A percentile compares a stretch with the other conserved stretches of the same genome.
Conservation (phyloP, 1,140 invertebrate species). For the Mactra quadrangularis region DNA sequence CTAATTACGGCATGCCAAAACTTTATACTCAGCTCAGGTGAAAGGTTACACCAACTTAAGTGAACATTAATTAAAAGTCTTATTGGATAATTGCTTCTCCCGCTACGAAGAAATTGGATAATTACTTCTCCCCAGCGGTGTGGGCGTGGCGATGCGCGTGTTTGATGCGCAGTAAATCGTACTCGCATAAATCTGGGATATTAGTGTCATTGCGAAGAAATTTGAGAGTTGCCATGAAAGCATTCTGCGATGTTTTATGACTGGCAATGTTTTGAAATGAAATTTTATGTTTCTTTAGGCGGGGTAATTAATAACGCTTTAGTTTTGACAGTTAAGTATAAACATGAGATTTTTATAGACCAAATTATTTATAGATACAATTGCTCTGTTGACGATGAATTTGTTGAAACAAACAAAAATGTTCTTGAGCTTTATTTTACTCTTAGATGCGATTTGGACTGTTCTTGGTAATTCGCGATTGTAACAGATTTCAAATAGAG, state of each 20-base stretch:
- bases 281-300: too few relatives aligned
- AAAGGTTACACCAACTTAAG: slow-evolving; percentile 32
- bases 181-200: slow-evolving; percentile 22
- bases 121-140: slow-evolving; percentile 47
- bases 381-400: too few relatives aligned
- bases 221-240: slow-evolving; percentile 13
- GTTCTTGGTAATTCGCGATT: too few relatives aligned
- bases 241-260: slow-evolving; percentile 4
- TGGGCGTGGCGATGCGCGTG: slow-evolving; percentile 36
- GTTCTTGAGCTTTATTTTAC: too few relatives aligned
- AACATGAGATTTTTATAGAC: too few relatives aligned
- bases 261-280: too few relatives aligned
- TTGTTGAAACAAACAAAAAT: too few relatives aligned
- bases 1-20: slow-evolving; percentile 28
- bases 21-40: not conserved
- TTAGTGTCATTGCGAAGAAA: slow-evolving; percentile 37
- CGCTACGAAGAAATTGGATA: slow-evolving; percentile 53
- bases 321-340: too few relatives aligned
- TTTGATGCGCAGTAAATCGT: slow-evolving; percentile 26
- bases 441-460: too few relatives aligned
- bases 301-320: too few relatives aligned
- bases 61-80: slow-evolving; percentile 44
- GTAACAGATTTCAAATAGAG: too few relatives aligned
- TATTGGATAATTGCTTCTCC: slow-evolving; percentile 58
- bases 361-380: too few relatives aligned